These are phyloP conservation scores for Gnathonemus echidnorhynchus DNA, from an alignment of 2,113 vertebrate species.

Conservation along the genomic window DNA sequence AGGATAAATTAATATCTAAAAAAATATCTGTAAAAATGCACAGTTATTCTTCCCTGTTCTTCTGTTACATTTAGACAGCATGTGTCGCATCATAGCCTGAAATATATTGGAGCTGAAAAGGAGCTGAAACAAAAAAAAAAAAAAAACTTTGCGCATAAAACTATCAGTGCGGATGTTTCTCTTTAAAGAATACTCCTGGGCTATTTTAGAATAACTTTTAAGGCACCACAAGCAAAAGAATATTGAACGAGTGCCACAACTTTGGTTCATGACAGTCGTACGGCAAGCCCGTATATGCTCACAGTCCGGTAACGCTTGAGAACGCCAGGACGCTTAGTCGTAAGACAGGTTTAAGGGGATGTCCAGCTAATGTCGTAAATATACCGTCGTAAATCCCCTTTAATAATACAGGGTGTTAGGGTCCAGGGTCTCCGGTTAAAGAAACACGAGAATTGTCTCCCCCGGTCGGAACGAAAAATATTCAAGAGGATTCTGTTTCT, in stretches of 20 bases:
- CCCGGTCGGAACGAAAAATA: background rate
- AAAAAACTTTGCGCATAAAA: background rate
- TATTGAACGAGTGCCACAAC: background rate
- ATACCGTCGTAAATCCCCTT: background rate
- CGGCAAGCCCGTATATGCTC: background rate
- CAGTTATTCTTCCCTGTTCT: background rate
- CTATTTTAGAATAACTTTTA: background rate
- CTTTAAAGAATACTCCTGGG: background rate
- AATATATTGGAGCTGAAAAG: background rate
- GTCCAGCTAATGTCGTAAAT: background rate
- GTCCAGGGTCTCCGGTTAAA: background rate
- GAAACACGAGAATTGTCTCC: background rate
- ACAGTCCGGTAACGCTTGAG: background rate
- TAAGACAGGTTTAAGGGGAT: background rate
- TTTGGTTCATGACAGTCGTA: background rate
- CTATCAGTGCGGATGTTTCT: background rate
- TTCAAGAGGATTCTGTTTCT: background rate
- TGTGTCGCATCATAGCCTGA: background rate
- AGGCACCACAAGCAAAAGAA: background rate
- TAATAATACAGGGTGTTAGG: background rate
- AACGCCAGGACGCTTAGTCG: background rate
- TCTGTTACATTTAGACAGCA: background rate
- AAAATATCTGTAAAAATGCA: background rate
- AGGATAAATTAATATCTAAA: background rate
- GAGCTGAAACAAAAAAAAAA: no score